Conservation (phyloP, 2,888 invertebrate genomes). For the Yponomeuta sedellus region DNA sequence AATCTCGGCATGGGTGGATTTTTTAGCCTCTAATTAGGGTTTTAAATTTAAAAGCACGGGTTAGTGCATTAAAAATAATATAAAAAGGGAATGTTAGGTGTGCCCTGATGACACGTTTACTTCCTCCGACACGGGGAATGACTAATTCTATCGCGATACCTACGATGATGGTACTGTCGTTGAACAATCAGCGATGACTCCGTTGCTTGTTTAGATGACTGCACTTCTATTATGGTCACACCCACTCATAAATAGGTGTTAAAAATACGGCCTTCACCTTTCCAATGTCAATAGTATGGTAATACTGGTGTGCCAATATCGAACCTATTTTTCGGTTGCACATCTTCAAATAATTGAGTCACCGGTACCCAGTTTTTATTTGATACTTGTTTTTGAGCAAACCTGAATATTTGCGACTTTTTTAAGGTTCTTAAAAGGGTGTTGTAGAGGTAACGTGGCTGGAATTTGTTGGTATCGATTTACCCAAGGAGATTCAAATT, state of each 20-base stretch:
- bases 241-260: neutral
- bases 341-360: neutral
- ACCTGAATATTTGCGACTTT: too few relatives aligned
- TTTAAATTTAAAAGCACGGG: too few relatives aligned
- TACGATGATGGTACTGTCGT: slow-evolving; percentile 5
- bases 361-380: neutral
- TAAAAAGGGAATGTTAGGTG: too few relatives aligned
- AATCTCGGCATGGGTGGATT: too few relatives aligned
- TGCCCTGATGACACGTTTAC: neutral
- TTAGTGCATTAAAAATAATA: too few relatives aligned
- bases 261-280: neutral
- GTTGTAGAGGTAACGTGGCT: too few relatives aligned
- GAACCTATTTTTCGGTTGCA: neutral
- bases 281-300: neutral
- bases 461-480: too few relatives aligned
- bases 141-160: neutral
- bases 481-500: too few relatives aligned
- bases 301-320: neutral
- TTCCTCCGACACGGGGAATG: neutral
- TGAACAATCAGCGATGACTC: slow-evolving; percentile 12
- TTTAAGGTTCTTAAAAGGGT: too few relatives aligned
- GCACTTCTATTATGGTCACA: neutral
- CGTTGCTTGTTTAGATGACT: neutral
- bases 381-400: too few relatives aligned
- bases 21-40: too few relatives aligned